Evolutionary conservation across 35 echinoderm and acorn worm species (phyloP), one percentile per base, ranked within the genome.

Genomic region (Lytechinus pictus): DNA sequence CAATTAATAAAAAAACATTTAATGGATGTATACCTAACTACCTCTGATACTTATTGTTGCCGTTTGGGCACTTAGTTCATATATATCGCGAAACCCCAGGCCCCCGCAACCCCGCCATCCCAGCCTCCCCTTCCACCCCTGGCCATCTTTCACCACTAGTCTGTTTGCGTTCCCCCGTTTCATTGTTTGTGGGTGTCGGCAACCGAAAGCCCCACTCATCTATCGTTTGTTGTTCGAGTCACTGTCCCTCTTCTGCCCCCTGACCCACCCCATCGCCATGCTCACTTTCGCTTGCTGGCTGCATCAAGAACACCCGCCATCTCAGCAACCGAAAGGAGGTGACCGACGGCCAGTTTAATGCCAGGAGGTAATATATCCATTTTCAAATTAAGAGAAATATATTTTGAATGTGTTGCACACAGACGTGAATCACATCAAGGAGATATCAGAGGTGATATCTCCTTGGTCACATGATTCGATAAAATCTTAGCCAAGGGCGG

Each of bases 121-220:
- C 12, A 9, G 9, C 1, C 12, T 3, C 56, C 56, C 56, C 56
- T 1, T 58, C 56, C 56, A 3, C 86, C 27, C 10, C 19, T 29
- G 9, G 0, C 87, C n/a, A 53, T 89, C 87, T 33, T 10, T 89
- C 87, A 29, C 11, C 87, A 24, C 28, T 33, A 24, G 8, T 16
- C 88, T 90, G 88, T 90, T 90, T 90, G 88, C 27, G 88, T 90
- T 90, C 27, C 88, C 52, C 88, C 27, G 88, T 90, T 90, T 90
- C 88, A 90, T 54, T 90, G 88, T 90, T 90, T 90, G 88, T 52
- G 88, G 88, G 88, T 90, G 88, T 90, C 88, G 88, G 88, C 88
- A 51, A 9, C 28, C 52, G n/a, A 90, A 90, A 90, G 88, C 88
- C 29, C 88, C 29, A 14, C 88, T 54, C 88, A 10, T 5, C 88